Evolutionary conservation across 2,888 invertebrate species (phyloP), one percentile per base, ranked within the genome.

Genomic region (Gari tellinella): DNA sequence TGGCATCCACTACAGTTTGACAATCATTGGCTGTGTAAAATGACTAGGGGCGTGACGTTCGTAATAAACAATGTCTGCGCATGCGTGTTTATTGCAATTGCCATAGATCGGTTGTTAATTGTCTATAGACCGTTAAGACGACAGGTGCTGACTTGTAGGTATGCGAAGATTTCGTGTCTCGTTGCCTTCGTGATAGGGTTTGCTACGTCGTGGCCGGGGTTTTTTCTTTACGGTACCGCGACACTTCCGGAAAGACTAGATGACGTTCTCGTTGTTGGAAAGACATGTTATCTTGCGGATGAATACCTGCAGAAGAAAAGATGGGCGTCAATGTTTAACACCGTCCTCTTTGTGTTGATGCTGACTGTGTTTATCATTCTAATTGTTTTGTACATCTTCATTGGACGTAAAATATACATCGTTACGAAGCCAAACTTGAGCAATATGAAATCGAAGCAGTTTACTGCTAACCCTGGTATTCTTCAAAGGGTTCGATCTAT

Each of bases 41-140:
- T 26, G 0, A 72, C 72, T 1, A 25, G 72, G 23, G 72, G 72
- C 12, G 41, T 66, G 5, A 72, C 72, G 5, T 72, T 72, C 45
- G 19, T 66, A 7, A 61, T 61, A 12, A 72, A 72, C 43, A 61
- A 66, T 38, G 51, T 62, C 12, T 55, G 61, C 40, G 66, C 65
- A 15, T 65, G 72, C 48, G 52, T 72, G 5, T 61, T 72, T 19
- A 66, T 72, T 51, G 66, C 66, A 7, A 72, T 72, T 37, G 72
- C 72, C n/a, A 62, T 72, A 17, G 72, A 72, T 49, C 53, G 72
- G n/a, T 38, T 72, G 17, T 40, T 72, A 23, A 48, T 65, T 19
- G 65, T 72, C 10, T 72, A 72, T 21, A 46, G 45, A 46, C 72
- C 72, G 1, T 19, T 72, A 1, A 61, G 56, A 31, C 19, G 72